These are phyloP conservation scores for Brachymystax lenok DNA, from an alignment of 2,797 vertebrate species.

Conservation along the genomic window DNA sequence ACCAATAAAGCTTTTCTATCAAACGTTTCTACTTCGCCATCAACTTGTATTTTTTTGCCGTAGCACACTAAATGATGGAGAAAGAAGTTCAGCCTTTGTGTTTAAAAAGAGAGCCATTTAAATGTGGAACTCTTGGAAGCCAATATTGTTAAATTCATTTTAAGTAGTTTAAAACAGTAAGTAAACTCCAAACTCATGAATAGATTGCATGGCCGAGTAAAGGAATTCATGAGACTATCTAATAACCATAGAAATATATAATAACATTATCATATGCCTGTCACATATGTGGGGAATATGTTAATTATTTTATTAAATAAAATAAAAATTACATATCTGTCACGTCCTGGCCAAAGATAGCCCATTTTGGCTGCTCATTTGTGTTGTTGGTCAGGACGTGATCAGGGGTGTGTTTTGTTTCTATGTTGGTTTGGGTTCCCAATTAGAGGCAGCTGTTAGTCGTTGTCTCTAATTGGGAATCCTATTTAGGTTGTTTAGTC, in stretches of 20 bases:
- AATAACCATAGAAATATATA: not conserved
- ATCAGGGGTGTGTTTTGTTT: no score
- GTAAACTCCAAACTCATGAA: not conserved
- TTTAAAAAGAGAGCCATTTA: constrained; percentile 28
- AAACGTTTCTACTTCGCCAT: constrained; percentile 28
- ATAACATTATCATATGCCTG: not conserved
- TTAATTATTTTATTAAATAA: not conserved
- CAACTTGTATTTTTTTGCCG: not conserved
- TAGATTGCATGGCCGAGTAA: not conserved
- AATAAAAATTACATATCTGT: no score
- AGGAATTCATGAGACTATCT: not conserved
- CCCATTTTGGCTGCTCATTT: no score
- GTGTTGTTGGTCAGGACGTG: no score
- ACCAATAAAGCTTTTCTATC: constrained; percentile 58
- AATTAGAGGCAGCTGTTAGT: no score
- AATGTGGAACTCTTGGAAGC: constrained; percentile 17
- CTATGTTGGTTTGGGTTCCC: no score
- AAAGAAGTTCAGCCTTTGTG: constrained; percentile 25
- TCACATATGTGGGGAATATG: not conserved
- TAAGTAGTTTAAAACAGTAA: not conserved
- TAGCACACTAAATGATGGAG: constrained; percentile 31
- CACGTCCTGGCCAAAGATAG: no score
- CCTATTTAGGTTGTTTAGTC: no score
- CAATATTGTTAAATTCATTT: not conserved
- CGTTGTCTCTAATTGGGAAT: no score